Evolutionary conservation across 2,888 invertebrate genomes (phyloP).

Genomic region (Stratiomys singularior): DNA sequence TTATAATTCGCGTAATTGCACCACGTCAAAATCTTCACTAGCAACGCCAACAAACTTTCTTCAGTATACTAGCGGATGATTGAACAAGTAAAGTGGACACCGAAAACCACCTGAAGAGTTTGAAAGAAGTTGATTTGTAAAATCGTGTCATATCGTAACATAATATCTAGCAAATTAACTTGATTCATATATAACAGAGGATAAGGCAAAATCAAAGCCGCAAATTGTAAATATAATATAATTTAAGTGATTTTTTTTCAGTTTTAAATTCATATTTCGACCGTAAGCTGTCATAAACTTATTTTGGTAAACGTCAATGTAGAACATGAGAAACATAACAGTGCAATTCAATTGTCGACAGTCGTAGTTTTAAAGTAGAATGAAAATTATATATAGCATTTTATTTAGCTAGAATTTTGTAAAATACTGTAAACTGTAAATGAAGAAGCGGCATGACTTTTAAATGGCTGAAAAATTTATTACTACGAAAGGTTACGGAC

Average conservation of each 20-base stretch:
- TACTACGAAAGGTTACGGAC: too few relatives aligned
- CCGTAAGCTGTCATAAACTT: not conserved
- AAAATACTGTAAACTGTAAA: too few relatives aligned
- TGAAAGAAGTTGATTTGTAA: conserved; percentile 51
- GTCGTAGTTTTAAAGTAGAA: conserved; percentile 34
- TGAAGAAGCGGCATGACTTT: too few relatives aligned
- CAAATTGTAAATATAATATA: conserved; percentile 33
- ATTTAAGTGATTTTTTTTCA: not conserved
- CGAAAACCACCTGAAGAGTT: too few relatives aligned
- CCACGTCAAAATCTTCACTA: conserved; percentile 41
- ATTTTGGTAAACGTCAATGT: not conserved
- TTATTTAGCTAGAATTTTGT: too few relatives aligned
- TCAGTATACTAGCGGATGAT: conserved; percentile 42
- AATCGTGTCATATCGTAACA: conserved; percentile 48
- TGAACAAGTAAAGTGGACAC: too few relatives aligned
- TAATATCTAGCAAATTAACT: conserved; percentile 33
- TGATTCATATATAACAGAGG: not conserved
- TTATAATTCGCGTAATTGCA: conserved; percentile 29
- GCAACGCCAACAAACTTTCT: conserved; percentile 49
- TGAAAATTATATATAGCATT: too few relatives aligned
- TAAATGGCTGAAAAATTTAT: too few relatives aligned
- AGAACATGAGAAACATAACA: not conserved
- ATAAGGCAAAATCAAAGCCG: conserved; percentile 12
- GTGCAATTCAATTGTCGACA: conserved; percentile 29
- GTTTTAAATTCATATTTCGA: not conserved